Evolutionary conservation across 1,140 invertebrate species (phyloP).

Genomic region (Chionoecetes opilio): DNA sequence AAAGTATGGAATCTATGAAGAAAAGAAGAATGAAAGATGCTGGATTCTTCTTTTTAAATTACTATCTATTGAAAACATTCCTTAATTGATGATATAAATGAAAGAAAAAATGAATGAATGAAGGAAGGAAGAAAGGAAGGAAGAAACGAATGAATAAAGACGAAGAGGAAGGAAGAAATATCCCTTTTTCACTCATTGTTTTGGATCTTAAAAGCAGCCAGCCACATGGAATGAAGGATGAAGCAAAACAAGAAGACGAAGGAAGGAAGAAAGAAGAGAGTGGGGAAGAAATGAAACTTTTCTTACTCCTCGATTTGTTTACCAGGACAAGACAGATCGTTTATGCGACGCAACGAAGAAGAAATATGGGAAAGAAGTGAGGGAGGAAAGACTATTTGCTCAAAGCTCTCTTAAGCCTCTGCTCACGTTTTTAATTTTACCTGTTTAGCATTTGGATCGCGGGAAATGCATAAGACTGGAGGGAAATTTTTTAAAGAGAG

Average conservation of each 20-base stretch:
- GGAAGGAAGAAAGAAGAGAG: background rate
- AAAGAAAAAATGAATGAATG: no score
- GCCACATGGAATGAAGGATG: background rate
- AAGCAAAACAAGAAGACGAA: background rate
- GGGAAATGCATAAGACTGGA: no score
- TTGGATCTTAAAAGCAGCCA: no score
- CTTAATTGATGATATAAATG: no score
- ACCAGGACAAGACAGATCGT: background rate
- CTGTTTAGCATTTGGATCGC: no score
- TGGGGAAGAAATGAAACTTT: background rate
- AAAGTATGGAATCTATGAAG: background rate
- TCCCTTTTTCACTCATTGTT: no score
- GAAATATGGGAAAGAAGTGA: background rate
- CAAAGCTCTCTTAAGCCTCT: background rate
- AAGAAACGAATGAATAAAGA: background rate
- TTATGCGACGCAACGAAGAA: background rate
- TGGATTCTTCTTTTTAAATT: no score
- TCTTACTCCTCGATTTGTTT: background rate
- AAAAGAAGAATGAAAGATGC: background rate
- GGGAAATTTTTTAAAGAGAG: no score
- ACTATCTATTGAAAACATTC: no score
- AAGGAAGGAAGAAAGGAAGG: background rate
- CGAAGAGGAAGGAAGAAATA: background rate
- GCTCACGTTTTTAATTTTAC: background rate
- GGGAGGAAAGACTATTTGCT: background rate